These are phyloP conservation scores for Galerucella nymphaeae DNA, from an alignment of 2,888 invertebrate genomes.

Conservation along the genomic window DNA sequence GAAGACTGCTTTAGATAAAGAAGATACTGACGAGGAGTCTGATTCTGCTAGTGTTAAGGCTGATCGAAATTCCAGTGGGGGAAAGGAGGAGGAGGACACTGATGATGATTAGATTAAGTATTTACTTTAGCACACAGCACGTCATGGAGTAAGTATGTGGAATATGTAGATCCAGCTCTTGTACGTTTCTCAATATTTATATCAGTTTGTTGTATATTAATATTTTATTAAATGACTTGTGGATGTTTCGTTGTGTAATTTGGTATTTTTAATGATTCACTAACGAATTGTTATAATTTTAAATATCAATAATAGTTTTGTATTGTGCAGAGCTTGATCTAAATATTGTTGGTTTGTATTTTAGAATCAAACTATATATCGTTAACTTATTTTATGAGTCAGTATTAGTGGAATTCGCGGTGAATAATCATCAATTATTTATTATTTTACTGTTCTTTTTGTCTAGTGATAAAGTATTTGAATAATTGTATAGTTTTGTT, in stretches of 20 bases:
- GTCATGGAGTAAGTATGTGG: neutral
- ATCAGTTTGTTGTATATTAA: neutral
- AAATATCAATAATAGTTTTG: neutral
- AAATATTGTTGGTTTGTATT: neutral
- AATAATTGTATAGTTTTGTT: neutral
- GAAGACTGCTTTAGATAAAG: conserved; percentile 1
- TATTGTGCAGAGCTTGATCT: neutral
- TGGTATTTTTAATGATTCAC: neutral
- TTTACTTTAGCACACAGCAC: neutral
- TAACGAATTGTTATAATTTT: neutral
- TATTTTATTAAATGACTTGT: too few relatives aligned
- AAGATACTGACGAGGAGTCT: neutral
- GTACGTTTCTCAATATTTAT: too few relatives aligned
- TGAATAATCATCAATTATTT: neutral
- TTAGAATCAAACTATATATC: neutral
- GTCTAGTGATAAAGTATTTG: neutral
- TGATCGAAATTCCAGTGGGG: neutral
- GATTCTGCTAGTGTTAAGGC: neutral
- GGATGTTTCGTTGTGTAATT: too few relatives aligned
- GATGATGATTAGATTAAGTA: neutral
- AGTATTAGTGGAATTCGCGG: neutral
- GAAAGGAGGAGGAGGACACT: neutral
- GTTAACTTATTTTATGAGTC: neutral
- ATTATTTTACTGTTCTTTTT: too few relatives aligned
- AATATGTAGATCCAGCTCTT: neutral